Conservation (phyloP, 2,797 vertebrate species). For the Myiotriccus ornatus region DNA sequence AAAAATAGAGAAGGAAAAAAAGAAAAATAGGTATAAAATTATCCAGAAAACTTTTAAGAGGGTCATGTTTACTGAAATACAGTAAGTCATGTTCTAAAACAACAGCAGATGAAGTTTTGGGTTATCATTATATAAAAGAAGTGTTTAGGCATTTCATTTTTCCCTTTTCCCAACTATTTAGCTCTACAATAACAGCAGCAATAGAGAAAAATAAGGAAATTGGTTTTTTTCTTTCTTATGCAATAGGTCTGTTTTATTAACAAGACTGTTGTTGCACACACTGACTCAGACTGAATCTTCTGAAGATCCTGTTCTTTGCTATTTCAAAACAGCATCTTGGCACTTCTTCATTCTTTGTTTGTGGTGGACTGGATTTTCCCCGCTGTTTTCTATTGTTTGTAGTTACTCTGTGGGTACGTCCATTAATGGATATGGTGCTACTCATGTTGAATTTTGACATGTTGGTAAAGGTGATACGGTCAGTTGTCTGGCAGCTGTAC, state of each 20-base stretch:
- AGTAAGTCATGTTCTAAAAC: neutral
- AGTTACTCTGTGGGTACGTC: neutral
- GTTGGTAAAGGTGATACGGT: neutral
- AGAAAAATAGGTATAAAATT: neutral
- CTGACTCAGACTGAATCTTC: constrained; percentile 39
- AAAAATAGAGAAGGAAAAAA: rapidly evolving
- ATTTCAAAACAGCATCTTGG: constrained; percentile 38
- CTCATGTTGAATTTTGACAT: neutral
- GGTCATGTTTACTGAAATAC: neutral
- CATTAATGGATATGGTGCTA: neutral
- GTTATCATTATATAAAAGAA: constrained; percentile 30
- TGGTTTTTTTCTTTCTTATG: constrained; percentile 48
- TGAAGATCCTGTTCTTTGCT: constrained; percentile 20
- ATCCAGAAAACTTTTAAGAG: neutral
- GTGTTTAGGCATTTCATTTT: constrained; percentile 31
- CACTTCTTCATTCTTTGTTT: constrained; percentile 45
- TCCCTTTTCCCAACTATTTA: neutral
- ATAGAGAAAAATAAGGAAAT: constrained; percentile 54
- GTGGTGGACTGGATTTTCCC: neutral
- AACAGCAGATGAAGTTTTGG: neutral
- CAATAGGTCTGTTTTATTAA: constrained; percentile 63
- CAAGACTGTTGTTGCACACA: neutral
- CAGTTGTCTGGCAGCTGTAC: neutral
- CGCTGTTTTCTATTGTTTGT: neutral
- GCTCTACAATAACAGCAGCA: constrained; percentile 13